Base-by-base conservation (phyloP, 1,140 invertebrate species). In the Mycetomoellerius zeteki region DNA sequence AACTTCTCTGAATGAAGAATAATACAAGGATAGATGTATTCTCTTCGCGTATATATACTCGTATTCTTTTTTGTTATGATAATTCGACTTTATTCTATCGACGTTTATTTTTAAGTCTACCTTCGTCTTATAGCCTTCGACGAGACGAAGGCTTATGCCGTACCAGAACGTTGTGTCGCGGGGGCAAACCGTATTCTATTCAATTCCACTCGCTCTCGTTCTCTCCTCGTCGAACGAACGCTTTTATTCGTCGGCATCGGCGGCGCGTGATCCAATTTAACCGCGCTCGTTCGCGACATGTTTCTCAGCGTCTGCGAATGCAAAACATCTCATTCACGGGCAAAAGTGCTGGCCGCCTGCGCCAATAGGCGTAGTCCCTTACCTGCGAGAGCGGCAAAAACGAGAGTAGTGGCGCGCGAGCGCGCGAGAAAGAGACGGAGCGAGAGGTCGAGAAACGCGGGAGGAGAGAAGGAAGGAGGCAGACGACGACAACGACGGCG, bases 301-400 rank as follows among this genome's bases (percentile, higher is more conserved):
- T 93, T 94, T 92, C 92, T 95, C 94, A 93, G 93, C 94, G 94
- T 95, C 94, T 95, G 94, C 94, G 94, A 94, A 95, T 94, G 94
- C 94, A 94, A 95, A 95, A 94, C 93, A 95, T 95, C 92, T 95
- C 94, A 95, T 95, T 95, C 94, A 95, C 94, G 93, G 85, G 90
- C 88, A 92, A 92, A 93, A 92, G 90, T 90, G 88, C 84, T 80
- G 86, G 81, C 89, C 88, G 90, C 78, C 85, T 91, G 89, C 89
- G 88, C 88, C 90, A 87, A 91, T 89, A 91, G 90, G 90, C 90
- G 87, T 89, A 91, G 90, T 88, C 87, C 89, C 86, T 91, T 91
- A 69, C 77, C 85, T 90, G 90, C 60, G 88, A 86, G 87, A 84
- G 62, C 85, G 80, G 87, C 90, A 88, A 90, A 91, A 88, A 88